Base-by-base conservation (phyloP, 2,113 vertebrate species). In the Passer montanus region DNA sequence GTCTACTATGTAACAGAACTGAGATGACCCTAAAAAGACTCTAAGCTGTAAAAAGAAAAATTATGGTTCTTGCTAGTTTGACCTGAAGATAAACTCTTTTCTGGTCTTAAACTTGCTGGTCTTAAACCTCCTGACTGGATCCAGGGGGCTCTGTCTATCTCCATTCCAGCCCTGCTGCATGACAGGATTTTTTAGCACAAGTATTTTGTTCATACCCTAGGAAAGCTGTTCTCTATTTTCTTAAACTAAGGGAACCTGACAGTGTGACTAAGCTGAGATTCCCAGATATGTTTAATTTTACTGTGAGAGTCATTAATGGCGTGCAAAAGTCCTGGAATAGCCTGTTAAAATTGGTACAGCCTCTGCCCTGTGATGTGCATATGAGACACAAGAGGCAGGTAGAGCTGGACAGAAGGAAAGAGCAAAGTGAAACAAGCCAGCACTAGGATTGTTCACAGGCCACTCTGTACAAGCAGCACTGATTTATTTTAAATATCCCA, bases 371-470 rank as follows among this genome's bases (percentile, higher is more conserved):
- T 9, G 49, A 35, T 35, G 15, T 23, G 18, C 33, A 33, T 1
- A 1, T 39, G 39, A 49, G 41, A 52, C 78, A 62, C 15, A 37
- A 60, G n/a, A 69, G 12, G 41, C 22, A 56, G 56, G 24, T 47
- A 43, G 1, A 67, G 33, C 39, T 43, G 60, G 26, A 74, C 37
- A 93, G 58, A 28, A 79, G 44, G 15, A 41, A 85, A 76, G 7
- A 33, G 31, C 15, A 50, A 26, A 62, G 33, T 31, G 64, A 84
- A 84, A 56, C 5, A 49, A 74, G 43, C 3, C 68, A 58, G 50
- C 3, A 3, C 53, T 15, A 37, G n/a, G n/a, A 39, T 4, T 2
- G 1, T 33, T 9, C 26, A 19, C 0, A 2, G 47, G 37, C 41
- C 46, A 52, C 17, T 24, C 72, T 53, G 16, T 37, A 53, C 9